Evolutionary conservation across 2,113 vertebrate genomes (phyloP), one percentile per base, ranked within the genome.

Genomic region (Strix uralensis): DNA sequence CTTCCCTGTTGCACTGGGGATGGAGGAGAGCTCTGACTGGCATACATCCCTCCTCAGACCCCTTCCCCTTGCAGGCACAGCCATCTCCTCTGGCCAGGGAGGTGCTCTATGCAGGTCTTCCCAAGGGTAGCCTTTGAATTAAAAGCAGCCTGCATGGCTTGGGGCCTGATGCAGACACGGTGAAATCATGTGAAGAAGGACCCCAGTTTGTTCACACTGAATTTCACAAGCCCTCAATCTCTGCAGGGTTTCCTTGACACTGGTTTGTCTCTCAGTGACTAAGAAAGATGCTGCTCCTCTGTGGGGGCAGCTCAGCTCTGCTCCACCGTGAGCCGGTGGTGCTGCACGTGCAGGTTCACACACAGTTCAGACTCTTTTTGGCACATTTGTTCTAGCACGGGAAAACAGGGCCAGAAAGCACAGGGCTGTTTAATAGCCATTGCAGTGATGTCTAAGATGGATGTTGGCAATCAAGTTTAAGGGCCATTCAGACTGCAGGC

Each of bases 131-230:
- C 36, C 44, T 32, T 47, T 8, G 44, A 46, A 32, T 52, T 21
- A 11, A 42, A 36, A 74, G 46, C 57, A 15, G 11, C 15, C 47
- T 21, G 55, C 55, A 0, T 1, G 13, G 52, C 69, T 38, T 2
- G 0, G 36, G n/a, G 36, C 36, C 25, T 26, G 51, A 4, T 6
- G 58, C 1, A n/a, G 65, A 26, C 27, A 6, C 2, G 16, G 38
- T 17, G 80, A 74, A 54, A 69, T 7, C 17, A 7, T 1, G 21
- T 7, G 46, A 57, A 34, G 44, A 42, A 54, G 83, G 38, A 40
- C 27, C 58, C 38, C 54, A 4, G 11, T 1, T 81, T 70, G 49
- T 11, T 44, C 63, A 11, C 3, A 4, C 13, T 3, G 81, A 13
- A 10, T 55, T 32, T 27, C 81, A 4, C 36, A 40, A 57, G 65